phyloP scores from a whole-genome alignment of 2,888 invertebrate species.

The Thysanoteuthis rhombus region DNA sequence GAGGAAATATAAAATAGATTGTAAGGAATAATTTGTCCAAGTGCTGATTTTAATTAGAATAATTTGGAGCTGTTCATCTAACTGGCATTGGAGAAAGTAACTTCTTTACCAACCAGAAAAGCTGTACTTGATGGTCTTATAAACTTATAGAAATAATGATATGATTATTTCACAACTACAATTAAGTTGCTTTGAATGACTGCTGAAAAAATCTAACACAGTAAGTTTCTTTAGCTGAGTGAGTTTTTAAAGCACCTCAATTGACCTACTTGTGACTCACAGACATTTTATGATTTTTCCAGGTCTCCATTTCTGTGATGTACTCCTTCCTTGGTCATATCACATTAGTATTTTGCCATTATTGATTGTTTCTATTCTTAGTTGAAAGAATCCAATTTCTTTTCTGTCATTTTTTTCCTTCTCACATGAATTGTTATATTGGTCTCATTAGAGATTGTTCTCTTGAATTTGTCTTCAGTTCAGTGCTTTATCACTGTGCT shows the following conservation, averaged over 20 bases:
- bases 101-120: not conserved
- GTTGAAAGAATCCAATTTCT: not conserved
- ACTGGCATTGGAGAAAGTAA: not conserved
- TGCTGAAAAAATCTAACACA: not conserved
- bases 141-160: not conserved
- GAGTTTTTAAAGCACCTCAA: not conserved
- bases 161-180: not conserved
- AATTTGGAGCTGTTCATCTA: not conserved
- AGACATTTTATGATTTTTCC: not conserved
- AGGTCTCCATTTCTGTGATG: not conserved
- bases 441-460: not conserved
- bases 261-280: not conserved
- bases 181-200: not conserved
- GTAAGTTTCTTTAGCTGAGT: not conserved
- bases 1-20: too few relatives aligned
- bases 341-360: not conserved
- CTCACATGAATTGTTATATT: not conserved
- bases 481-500: not conserved
- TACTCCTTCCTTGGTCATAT: not conserved
- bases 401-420: not conserved
- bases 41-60: not conserved
- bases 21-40: not conserved
- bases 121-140: too few relatives aligned
- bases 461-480: not conserved
- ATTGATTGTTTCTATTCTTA: not conserved